A percentile compares a stretch with the other conserved stretches of the same genome.
These are phyloP conservation scores for Hyposoter didymator DNA, from an alignment of 2,888 invertebrate species.

Conservation along the genomic window DNA sequence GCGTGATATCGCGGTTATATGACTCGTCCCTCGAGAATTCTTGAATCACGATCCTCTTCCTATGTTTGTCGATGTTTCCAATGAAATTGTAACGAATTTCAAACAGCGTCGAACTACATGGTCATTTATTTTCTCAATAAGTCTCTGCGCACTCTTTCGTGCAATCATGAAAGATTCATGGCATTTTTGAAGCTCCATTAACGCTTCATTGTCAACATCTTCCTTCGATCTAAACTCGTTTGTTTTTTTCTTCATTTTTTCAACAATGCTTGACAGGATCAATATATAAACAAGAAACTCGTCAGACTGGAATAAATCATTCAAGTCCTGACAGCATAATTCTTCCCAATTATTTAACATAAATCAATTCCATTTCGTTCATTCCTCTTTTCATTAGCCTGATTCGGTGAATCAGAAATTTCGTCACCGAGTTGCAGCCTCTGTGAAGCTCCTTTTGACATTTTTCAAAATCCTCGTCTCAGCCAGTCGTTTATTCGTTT, in stretches of 20 bases:
- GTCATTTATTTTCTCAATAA: conserved; percentile 10
- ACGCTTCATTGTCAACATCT: not conserved
- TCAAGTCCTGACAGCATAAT: not conserved
- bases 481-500: not conserved
- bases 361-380: not conserved
- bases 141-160: not conserved
- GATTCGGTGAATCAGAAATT: not conserved
- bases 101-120: not conserved
- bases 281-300: conserved; percentile 18
- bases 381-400: not conserved
- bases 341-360: not conserved
- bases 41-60: conserved; percentile 16
- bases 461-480: not conserved
- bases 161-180: conserved; percentile 19
- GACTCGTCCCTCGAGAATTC: conserved; percentile 66
- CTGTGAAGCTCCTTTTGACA: not conserved
- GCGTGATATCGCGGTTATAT: conserved; percentile 29
- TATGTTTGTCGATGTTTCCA: conserved; percentile 41
- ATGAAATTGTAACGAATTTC: conserved; percentile 45
- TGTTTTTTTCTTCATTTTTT: not conserved
- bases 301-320: not conserved
- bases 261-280: not conserved
- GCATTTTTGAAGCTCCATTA: not conserved
- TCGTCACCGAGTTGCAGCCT: conserved; percentile 3
- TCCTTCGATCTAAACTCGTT: not conserved